These are phyloP conservation scores for Aporrectodea caliginosa DNA, from an alignment of 1,140 invertebrate genomes.

Conservation along the genomic window DNA sequence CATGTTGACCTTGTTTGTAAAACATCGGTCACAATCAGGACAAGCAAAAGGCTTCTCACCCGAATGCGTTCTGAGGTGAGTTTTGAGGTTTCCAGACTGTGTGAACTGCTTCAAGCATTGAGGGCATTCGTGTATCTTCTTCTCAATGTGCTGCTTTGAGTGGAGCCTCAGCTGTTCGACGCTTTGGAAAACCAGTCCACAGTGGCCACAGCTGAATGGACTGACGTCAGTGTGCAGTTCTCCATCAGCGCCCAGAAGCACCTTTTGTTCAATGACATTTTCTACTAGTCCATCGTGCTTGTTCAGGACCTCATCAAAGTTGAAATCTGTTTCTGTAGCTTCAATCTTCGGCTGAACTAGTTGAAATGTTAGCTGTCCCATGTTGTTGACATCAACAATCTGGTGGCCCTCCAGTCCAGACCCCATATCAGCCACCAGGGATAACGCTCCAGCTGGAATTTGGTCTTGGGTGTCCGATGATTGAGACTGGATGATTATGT, in stretches of 20 bases:
- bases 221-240: background rate
- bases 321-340: background rate
- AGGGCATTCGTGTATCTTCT: constrained; percentile 38
- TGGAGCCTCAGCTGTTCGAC: background rate
- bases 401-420: background rate
- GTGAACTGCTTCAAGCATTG: constrained; percentile 91
- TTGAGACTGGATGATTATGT: background rate
- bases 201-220: background rate
- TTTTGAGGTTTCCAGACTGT: constrained; percentile 97
- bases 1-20: constrained; percentile 24
- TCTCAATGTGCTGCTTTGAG: constrained; percentile 34
- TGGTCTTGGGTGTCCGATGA: background rate
- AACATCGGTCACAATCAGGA: constrained; percentile 26
- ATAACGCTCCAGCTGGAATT: background rate
- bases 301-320: background rate
- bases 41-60: constrained; percentile 75
- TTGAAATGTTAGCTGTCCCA: background rate
- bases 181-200: background rate
- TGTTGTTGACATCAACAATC: background rate
- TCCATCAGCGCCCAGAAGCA: background rate
- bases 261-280: background rate
- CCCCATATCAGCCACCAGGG: background rate
- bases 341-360: background rate
- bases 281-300: background rate
- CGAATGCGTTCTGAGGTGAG: constrained; percentile 91